A percentile compares a stretch with the other conserved stretches of the same genome.
These are phyloP conservation scores for Ceyx erithaca DNA, from an alignment of 2,797 vertebrate genomes.

Conservation along the genomic window DNA sequence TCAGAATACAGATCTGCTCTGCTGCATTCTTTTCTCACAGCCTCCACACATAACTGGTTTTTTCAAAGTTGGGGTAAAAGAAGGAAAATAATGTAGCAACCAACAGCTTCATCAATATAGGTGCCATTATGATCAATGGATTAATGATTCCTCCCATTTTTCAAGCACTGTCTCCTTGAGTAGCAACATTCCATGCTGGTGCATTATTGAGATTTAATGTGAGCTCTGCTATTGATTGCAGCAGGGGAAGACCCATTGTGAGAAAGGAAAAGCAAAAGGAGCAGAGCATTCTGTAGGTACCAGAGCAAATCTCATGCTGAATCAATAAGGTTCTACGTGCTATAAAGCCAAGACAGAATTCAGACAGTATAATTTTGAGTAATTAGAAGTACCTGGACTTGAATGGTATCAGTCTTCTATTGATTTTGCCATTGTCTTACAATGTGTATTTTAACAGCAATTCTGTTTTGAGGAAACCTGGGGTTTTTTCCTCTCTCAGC, in stretches of 20 bases:
- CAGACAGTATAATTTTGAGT: slow-evolving; percentile 31
- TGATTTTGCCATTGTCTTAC: slow-evolving; percentile 62
- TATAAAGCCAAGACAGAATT: slow-evolving; percentile 25
- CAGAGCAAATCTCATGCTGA: background rate
- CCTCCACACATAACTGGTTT: background rate
- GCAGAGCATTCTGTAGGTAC: background rate
- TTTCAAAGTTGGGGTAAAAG: background rate
- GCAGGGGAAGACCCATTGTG: background rate
- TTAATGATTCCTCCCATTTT: background rate
- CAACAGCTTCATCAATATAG: background rate
- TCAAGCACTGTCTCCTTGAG: background rate
- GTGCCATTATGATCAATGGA: background rate
- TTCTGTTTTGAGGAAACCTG: slow-evolving; percentile 53
- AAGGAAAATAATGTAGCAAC: background rate
- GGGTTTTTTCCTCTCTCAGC: slow-evolving; percentile 42
- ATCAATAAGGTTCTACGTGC: slow-evolving; percentile 2
- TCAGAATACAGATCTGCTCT: background rate
- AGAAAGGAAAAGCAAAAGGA: background rate
- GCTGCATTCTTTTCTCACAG: background rate
- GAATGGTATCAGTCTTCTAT: slow-evolving; percentile 35
- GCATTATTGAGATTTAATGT: background rate
- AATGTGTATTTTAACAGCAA: slow-evolving; percentile 29
- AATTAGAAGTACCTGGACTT: slow-evolving; percentile 43
- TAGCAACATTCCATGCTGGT: background rate
- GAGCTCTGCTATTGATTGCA: slow-evolving; percentile 11